These are phyloP conservation scores for Nemopilema nomurai DNA, from an alignment of 30 jellyfish, hydroid and myxozoan genomes.

Conservation along the genomic window DNA sequence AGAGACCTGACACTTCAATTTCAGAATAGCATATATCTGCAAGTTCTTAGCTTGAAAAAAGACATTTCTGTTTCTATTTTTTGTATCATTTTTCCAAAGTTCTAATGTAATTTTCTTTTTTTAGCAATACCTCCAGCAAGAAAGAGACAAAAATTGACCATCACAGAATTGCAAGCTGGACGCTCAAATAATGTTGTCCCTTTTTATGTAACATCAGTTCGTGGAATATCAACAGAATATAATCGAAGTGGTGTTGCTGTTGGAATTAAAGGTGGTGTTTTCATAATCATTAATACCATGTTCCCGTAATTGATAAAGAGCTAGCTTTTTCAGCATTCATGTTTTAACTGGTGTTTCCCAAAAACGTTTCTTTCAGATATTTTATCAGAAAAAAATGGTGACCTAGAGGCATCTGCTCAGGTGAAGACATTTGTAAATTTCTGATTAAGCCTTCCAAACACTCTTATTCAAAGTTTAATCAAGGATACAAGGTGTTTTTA, in stretches of 20 bases:
- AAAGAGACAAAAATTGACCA: slow-evolving; percentile 56
- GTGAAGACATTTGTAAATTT: slow-evolving; percentile 7
- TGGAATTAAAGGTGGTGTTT: slow-evolving; percentile 50
- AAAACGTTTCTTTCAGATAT: slow-evolving; percentile 37
- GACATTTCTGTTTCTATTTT: too few species aligned
- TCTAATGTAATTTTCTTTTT: neutral
- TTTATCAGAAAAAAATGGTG: slow-evolving; percentile 54
- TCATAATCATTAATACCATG: too few species aligned
- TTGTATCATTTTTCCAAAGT: neutral
- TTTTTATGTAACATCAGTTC: slow-evolving; percentile 41
- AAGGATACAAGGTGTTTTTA: too few species aligned
- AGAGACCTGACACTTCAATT: too few species aligned
- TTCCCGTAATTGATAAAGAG: too few species aligned
- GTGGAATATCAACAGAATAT: slow-evolving; percentile 57
- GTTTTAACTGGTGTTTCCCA: neutral
- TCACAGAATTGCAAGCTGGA: neutral
- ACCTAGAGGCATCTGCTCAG: slow-evolving; percentile 81
- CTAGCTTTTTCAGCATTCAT: too few species aligned
- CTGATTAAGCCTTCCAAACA: too few species aligned
- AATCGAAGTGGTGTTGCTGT: slow-evolving; percentile 28
- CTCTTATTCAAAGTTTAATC: neutral
- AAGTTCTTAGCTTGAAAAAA: too few species aligned
- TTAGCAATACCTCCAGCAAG: neutral
- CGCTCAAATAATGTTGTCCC: slow-evolving; percentile 2
- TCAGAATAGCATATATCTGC: too few species aligned